phyloP scores from a whole-genome alignment of 92 coral and sea anemone species.

The Pocillopora grandis region DNA sequence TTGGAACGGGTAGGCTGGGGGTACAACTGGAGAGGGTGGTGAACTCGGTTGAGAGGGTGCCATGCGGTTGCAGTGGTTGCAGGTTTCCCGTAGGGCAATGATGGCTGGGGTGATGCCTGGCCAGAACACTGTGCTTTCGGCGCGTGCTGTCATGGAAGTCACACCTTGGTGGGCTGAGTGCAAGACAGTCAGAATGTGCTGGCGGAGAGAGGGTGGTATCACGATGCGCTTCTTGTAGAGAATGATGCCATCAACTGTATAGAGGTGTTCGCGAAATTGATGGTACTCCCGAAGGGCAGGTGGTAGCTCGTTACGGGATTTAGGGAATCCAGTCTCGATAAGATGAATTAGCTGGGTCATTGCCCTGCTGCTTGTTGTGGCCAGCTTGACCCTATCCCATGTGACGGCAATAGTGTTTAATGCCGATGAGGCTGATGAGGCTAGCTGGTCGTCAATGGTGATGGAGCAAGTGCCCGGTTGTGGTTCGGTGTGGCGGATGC shows the following conservation, averaged over 20 bases:
- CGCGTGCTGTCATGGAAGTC: slow-evolving; percentile 57
- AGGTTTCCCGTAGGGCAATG: slow-evolving; percentile 34
- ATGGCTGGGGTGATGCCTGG: slow-evolving; percentile 50
- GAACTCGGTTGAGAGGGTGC: slow-evolving; percentile 32
- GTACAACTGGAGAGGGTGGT: background rate
- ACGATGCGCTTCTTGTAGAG: slow-evolving; percentile 52
- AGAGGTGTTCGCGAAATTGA: slow-evolving; percentile 55
- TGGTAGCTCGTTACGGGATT: slow-evolving; percentile 49
- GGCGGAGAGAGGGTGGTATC: slow-evolving; percentile 55
- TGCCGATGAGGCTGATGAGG: slow-evolving; percentile 27
- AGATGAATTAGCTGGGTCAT: slow-evolving; percentile 21
- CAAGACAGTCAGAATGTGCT: slow-evolving; percentile 23
- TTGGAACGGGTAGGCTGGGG: slow-evolving; percentile 47
- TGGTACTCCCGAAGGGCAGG: slow-evolving; percentile 47
- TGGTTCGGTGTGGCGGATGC: slow-evolving; percentile 13
- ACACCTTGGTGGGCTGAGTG: slow-evolving; percentile 73
- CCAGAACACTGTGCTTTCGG: slow-evolving; percentile 63
- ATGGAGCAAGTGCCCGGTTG: background rate
- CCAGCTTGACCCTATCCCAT: slow-evolving; percentile 38
- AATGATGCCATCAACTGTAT: slow-evolving; percentile 57
- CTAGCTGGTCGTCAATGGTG: slow-evolving; percentile 20
- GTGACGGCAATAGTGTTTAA: slow-evolving; percentile 42
- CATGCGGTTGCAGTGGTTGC: slow-evolving; percentile 58
- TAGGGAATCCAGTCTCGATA: slow-evolving; percentile 57
- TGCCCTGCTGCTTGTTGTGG: slow-evolving; percentile 31